Base-by-base conservation (phyloP, 2,888 invertebrate species). In the Poecilus cupreus region DNA sequence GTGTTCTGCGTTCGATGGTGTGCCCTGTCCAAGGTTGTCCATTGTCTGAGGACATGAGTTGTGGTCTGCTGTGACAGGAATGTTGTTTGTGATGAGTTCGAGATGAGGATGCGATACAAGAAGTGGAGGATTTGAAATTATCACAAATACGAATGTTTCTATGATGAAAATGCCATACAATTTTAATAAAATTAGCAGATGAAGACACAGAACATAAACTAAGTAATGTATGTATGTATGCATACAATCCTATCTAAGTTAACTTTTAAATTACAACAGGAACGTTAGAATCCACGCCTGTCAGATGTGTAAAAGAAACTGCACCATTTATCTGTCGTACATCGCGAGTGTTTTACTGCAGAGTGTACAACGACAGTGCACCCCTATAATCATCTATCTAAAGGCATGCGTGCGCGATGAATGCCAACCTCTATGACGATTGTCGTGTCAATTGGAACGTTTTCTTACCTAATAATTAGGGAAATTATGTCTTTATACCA, bases 11-110 rank as follows among this genome's bases (percentile, higher is more conserved):
- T 54, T 5, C n/a, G 24, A 60, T 11, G 60, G 16, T 20, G 11
- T 68, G 64, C 49, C 13, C 74, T 24, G 64, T 26, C 54, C 76
- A 76, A 76, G 76, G 76, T 76, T 76, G 54, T 76, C 76, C 76
- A 76, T 76, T 76, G 76, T 76, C 76, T 76, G 57, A 32, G 37
- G 64, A 68, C 64, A 68, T 37, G 64, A 68, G 51, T 51, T 51
- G 18, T 18, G 51, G 51, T 51, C 64, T 60, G 60, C 64, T 68
- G 64, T 68, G 32, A 68, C 64, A 68, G 64, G 64, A 68, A 68
- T 68, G 64, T 37, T 32, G 64, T 68, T 18, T 51, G 64, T 37
- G 64, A 68, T 68, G 37, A 60, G 64, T 20, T 37, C 37, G 2
- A 68, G 32, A 32, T 32, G 32, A 32, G 32, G 32, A 32, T 32